A percentile compares a stretch with the other conserved stretches of the same genome.
Evolutionary conservation across 1,140 invertebrate genomes (phyloP).

Genomic region (Dendrolimus punctatus): DNA sequence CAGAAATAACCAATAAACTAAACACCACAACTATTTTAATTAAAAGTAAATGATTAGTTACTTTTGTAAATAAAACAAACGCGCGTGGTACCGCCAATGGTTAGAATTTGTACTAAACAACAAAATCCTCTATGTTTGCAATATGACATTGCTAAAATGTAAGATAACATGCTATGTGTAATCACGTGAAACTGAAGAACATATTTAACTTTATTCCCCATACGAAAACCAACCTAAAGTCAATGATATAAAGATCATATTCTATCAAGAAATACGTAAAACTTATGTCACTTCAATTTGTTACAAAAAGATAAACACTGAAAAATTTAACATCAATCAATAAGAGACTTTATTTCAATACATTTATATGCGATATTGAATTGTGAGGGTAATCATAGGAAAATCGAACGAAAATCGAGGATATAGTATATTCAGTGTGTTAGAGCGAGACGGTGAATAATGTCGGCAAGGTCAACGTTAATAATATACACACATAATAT

Average conservation of each 20-base stretch:
- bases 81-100: neutral
- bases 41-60: too few relatives aligned
- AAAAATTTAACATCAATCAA: conserved; percentile 20
- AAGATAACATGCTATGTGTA: conserved; percentile 39
- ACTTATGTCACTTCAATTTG: conserved; percentile 17
- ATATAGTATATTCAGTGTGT: conserved; percentile 17
- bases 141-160: conserved; percentile 57
- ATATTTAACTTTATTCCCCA: conserved; percentile 6
- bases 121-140: conserved; percentile 33
- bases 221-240: conserved; percentile 15
- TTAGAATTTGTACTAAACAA: conserved; percentile 17
- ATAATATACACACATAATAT: conserved; percentile 37
- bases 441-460: conserved; percentile 31
- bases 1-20: too few relatives aligned
- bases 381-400: conserved; percentile 27
- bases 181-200: conserved; percentile 12
- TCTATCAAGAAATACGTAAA: conserved; percentile 1
- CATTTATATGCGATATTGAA: conserved; percentile 22
- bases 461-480: conserved; percentile 40
- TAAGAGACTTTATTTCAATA: conserved; percentile 21
- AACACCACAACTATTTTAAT: too few relatives aligned
- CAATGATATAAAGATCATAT: conserved; percentile 7
- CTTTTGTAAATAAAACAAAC: too few relatives aligned
- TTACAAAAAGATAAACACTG: conserved; percentile 46
- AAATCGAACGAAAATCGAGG: conserved; percentile 45